Evolutionary conservation across 2,888 invertebrate species (phyloP).

Genomic region (Drosophila subsilvestris): DNA sequence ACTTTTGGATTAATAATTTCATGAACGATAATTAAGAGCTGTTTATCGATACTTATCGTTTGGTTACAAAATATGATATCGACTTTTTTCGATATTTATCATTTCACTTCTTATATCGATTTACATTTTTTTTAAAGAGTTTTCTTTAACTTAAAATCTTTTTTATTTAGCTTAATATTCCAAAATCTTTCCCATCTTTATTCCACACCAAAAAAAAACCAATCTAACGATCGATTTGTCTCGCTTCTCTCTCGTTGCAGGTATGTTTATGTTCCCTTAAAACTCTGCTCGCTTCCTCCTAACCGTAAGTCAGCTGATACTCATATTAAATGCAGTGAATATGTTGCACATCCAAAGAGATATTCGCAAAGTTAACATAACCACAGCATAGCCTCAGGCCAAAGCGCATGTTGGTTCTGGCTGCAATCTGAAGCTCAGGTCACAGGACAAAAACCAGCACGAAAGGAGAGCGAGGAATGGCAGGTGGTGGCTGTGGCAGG

Average conservation of each 20-base stretch:
- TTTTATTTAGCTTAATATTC: too few species aligned
- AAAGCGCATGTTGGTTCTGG: slow-evolving; percentile 3
- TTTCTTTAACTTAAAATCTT: too few species aligned
- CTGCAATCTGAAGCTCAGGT: background rate
- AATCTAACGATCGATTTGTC: background rate
- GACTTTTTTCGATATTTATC: too few species aligned
- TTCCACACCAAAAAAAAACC: too few species aligned
- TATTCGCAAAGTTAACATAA: background rate
- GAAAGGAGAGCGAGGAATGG: background rate
- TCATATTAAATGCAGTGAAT: background rate
- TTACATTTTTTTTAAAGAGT: too few species aligned
- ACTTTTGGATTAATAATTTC: too few species aligned
- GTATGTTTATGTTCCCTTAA: slow-evolving; percentile 52
- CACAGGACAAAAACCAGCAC: slow-evolving; percentile 1
- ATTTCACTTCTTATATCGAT: too few species aligned
- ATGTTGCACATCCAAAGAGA: background rate
- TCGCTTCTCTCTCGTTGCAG: slow-evolving; percentile 55
- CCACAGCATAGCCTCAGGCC: slow-evolving; percentile 24
- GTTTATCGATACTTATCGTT: too few species aligned
- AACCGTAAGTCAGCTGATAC: slow-evolving; percentile 38
- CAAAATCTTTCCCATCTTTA: background rate
- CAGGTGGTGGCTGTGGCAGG: background rate
- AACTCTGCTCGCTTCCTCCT: background rate
- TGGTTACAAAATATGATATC: too few species aligned
- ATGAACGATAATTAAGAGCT: too few species aligned